These are phyloP conservation scores for Lepidostoma basale DNA, from an alignment of 1,140 invertebrate species.

Conservation along the genomic window DNA sequence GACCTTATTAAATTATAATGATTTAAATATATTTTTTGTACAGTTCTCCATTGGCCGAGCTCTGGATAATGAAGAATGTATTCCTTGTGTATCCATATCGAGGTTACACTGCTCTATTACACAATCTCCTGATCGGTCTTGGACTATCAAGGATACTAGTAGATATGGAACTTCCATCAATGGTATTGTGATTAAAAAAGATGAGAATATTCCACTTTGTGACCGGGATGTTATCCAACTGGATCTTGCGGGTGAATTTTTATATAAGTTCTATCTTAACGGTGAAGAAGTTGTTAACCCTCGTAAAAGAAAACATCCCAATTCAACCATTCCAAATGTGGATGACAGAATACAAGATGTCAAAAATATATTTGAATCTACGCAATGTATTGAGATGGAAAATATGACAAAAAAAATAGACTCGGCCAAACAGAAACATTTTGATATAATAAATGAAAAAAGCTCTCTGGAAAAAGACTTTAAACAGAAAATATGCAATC, in stretches of 20 bases:
- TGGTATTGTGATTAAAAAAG: slow-evolving; percentile 50
- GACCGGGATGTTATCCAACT: slow-evolving; percentile 60
- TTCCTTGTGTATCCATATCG: slow-evolving; percentile 60
- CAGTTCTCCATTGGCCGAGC: slow-evolving; percentile 62
- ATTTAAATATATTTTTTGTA: slow-evolving; percentile 34
- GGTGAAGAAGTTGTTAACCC: slow-evolving; percentile 41
- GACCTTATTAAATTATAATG: background rate
- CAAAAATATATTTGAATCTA: slow-evolving; percentile 60
- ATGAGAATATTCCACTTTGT: slow-evolving; percentile 48
- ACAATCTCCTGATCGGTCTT: slow-evolving; percentile 52
- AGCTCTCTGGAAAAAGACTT: slow-evolving; percentile 47
- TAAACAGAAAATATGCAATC: slow-evolving; percentile 54
- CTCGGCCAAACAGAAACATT: slow-evolving; percentile 53
- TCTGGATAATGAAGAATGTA: slow-evolving; percentile 54
- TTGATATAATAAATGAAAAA: slow-evolving; percentile 48
- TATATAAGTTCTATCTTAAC: slow-evolving; percentile 54
- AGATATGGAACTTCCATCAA: slow-evolving; percentile 60
- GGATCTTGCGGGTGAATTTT: slow-evolving; percentile 54
- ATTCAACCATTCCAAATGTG: slow-evolving; percentile 46
- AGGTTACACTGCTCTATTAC: slow-evolving; percentile 60
- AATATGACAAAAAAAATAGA: slow-evolving; percentile 55
- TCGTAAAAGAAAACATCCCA: slow-evolving; percentile 54
- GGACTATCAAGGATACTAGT: slow-evolving; percentile 47
- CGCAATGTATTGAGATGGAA: slow-evolving; percentile 55
- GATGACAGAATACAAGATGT: slow-evolving; percentile 53